Conservation (phyloP, 2,888 invertebrate genomes). For the Drosophila meridiana region DNA sequence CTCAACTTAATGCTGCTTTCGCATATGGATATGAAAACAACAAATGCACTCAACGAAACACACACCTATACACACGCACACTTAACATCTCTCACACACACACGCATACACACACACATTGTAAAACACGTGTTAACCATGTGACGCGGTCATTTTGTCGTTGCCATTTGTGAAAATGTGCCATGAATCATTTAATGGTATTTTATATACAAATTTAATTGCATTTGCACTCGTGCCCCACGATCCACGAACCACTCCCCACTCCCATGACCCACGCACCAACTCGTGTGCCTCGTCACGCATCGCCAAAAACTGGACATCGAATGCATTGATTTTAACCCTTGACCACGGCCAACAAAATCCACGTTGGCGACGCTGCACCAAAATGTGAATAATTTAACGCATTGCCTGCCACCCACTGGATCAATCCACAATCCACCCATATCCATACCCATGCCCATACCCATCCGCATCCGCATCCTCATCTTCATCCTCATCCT, state of each 20-base stretch:
- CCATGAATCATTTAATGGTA: slow-evolving; percentile 71
- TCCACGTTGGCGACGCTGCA: slow-evolving; percentile 56
- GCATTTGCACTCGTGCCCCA: slow-evolving; percentile 53
- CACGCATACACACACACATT: slow-evolving; percentile 19
- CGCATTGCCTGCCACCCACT: slow-evolving; percentile 43
- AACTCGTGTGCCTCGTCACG: slow-evolving; percentile 25
- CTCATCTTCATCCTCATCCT: not conserved
- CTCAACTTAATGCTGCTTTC: slow-evolving; percentile 43
- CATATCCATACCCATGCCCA: not conserved
- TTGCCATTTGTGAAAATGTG: slow-evolving; percentile 66
- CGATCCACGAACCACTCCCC: too few species aligned
- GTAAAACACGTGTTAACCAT: slow-evolving; percentile 73
- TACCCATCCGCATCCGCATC: not conserved
- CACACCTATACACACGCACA: slow-evolving; percentile 14
- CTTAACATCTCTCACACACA: slow-evolving; percentile 9
- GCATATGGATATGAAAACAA: slow-evolving; percentile 39
- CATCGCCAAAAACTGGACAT: slow-evolving; percentile 49
- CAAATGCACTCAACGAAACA: slow-evolving; percentile 51
- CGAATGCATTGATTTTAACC: slow-evolving; percentile 59
- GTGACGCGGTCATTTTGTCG: slow-evolving; percentile 66
- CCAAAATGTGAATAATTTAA: slow-evolving; percentile 82
- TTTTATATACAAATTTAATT: slow-evolving; percentile 73
- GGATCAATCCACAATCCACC: not conserved
- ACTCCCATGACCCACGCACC: too few species aligned
- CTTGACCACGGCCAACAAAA: slow-evolving; percentile 59